Percentiles rank a stretch among this genome's conserved stretches.
phyloP scores from a whole-genome alignment of 2,888 invertebrate species.

The Caenorhabditis sp. region DNA sequence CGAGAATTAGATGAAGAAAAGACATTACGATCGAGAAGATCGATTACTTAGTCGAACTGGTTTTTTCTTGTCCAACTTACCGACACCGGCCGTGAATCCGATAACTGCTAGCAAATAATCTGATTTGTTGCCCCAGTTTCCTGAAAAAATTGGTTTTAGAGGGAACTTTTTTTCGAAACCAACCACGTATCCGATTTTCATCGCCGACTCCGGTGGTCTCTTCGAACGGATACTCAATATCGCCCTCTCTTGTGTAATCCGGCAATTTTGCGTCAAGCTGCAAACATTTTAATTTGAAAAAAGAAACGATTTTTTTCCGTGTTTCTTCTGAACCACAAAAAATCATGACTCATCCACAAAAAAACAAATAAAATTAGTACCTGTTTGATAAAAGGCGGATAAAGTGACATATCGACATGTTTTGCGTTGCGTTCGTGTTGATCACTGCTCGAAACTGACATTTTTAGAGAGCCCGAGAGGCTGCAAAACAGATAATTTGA shows the following conservation, averaged over 20 bases:
- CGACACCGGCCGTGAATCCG: conserved; percentile 80
- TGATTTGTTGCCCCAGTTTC: conserved; percentile 81
- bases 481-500: not conserved
- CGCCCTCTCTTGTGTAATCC: conserved; percentile 74
- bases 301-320: too few relatives aligned
- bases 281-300: conserved; percentile 2
- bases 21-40: not conserved
- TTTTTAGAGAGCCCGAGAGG: conserved; percentile 1
- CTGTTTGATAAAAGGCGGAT: conserved; percentile 67
- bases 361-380: conserved; percentile 24
- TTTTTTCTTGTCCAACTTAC: too few relatives aligned
- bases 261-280: conserved; percentile 69
- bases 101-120: conserved; percentile 83
- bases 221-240: conserved; percentile 79
- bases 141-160: conserved; percentile 62
- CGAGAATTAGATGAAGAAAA: not conserved
- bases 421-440: conserved; percentile 34
- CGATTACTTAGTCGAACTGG: not conserved
- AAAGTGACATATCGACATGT: conserved; percentile 57
- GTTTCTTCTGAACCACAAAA: too few relatives aligned
- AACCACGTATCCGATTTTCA: conserved; percentile 81
- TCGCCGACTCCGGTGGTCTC: conserved; percentile 78
- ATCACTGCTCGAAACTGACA: conserved; percentile 51
- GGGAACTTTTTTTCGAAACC: not conserved
- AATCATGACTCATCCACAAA: too few relatives aligned